These are phyloP conservation scores for Dyspetes luteomarginatus DNA, from an alignment of 2,888 invertebrate genomes.

Conservation along the genomic window DNA sequence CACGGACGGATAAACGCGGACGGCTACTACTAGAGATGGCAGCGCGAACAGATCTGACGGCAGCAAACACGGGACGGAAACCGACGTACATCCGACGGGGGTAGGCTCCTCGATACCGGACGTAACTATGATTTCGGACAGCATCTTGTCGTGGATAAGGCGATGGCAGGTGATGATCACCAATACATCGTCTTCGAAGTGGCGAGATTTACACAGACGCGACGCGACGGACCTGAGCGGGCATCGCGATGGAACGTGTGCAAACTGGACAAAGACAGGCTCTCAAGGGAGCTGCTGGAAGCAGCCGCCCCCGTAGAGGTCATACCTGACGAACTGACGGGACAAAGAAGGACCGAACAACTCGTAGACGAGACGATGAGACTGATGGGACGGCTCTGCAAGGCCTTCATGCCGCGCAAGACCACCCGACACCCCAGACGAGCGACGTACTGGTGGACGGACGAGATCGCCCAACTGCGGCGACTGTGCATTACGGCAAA, in stretches of 20 bases:
- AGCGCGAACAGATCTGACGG: conserved; percentile 48
- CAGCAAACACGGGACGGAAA: conserved; percentile 49
- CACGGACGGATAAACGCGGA: conserved; percentile 53
- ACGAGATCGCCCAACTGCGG: conserved; percentile 2
- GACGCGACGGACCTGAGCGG: not conserved
- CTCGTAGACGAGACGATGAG: not conserved
- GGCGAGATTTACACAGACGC: not conserved
- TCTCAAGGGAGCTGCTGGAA: not conserved
- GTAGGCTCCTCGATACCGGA: conserved; percentile 30
- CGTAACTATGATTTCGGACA: not conserved
- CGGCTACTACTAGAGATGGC: conserved; percentile 63
- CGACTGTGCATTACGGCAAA: not conserved
- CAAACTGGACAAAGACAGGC: not conserved
- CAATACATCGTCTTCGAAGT: conserved; percentile 25
- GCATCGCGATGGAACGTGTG: not conserved
- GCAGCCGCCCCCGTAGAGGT: not conserved
- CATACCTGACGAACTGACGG: not conserved
- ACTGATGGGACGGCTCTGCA: not conserved
- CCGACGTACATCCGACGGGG: conserved; percentile 50
- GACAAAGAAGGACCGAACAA: not conserved
- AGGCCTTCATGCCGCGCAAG: not conserved
- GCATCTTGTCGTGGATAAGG: not conserved
- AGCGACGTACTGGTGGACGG: conserved; percentile 14
- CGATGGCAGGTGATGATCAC: conserved; percentile 6
- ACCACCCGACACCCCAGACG: not conserved